These are phyloP conservation scores for Megathymus violae DNA, from an alignment of 1,140 invertebrate genomes.

Conservation along the genomic window DNA sequence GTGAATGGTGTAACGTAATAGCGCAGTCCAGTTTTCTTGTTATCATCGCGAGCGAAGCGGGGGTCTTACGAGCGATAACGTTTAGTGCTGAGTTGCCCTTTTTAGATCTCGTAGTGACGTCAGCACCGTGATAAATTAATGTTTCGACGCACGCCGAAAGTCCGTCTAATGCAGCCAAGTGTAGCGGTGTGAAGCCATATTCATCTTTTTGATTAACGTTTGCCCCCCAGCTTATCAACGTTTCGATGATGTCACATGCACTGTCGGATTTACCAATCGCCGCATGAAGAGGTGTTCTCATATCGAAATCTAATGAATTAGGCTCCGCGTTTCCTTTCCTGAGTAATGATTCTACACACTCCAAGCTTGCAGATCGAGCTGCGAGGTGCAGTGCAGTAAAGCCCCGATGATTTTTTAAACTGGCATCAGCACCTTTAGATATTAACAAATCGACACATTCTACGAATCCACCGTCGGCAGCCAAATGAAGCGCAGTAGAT, in stretches of 20 bases:
- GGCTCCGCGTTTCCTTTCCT: conserved; percentile 89
- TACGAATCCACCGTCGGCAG: conserved; percentile 90
- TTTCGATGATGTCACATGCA: conserved; percentile 90
- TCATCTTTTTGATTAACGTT: conserved; percentile 94
- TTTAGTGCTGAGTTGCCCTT: conserved; percentile 92
- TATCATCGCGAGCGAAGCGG: conserved; percentile 90
- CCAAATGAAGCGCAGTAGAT: conserved; percentile 91
- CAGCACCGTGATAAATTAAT: conserved; percentile 92
- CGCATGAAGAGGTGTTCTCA: conserved; percentile 90
- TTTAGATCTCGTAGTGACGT: conserved; percentile 92
- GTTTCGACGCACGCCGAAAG: conserved; percentile 92
- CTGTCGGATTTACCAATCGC: conserved; percentile 90
- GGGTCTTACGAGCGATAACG: conserved; percentile 92
- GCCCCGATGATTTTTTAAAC: conserved; percentile 88
- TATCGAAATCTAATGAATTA: conserved; percentile 90
- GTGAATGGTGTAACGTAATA: conserved; percentile 90
- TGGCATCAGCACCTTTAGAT: conserved; percentile 88
- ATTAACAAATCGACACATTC: conserved; percentile 90
- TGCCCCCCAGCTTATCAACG: conserved; percentile 89
- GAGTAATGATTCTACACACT: conserved; percentile 90
- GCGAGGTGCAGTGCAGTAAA: conserved; percentile 92
- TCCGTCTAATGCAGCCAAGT: conserved; percentile 93
- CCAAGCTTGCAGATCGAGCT: conserved; percentile 89
- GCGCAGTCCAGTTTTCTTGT: conserved; percentile 90
- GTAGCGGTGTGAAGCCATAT: conserved; percentile 94